Base-by-base conservation (phyloP, 2,797 vertebrate species). In the Neostethus bicornis region DNA sequence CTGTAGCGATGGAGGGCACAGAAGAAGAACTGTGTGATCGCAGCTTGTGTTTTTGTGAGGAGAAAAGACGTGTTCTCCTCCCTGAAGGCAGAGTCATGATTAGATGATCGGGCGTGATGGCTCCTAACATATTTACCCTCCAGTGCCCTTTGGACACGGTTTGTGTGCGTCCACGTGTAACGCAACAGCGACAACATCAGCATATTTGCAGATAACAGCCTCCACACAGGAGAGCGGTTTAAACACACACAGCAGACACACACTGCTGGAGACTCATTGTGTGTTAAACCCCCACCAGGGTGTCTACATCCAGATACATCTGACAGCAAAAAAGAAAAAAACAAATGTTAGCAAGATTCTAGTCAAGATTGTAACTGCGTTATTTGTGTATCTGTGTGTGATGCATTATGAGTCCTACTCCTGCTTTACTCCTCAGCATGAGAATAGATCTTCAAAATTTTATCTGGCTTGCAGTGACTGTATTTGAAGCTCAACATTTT, bases 61-160 rank as follows among this genome's bases (percentile, higher is more conserved):
- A n/a, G 34, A 8, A 17, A 43, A 58, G 52, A 39, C 41, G 8
- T 34, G 58, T 61, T 66, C 41, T 57, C 34, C 17, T 85, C 75
- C 83, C 83, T 47, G 17, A 65, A 74, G 80, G 77, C 67, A 66
- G 11, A 10, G 51, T 79, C 59, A 75, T 85, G 77, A 85, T 85
- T 72, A 80, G 72, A 83, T 83, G 77, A 85, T 88, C 77, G 66
- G 73, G 61, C 51, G 52, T 73, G 69, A 83, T 80, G 81, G 73
- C 79, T 83, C 44, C 61, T 53, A 85, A 79, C 76, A 77, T 84
- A 81, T 85, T 86, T 80, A 70, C 59, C 64, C 55, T 51, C 54
- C 31, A 17, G 65, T 73, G 50, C 35, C 66, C 68, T 67, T 63
- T 71, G 68, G 72, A 77, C 62, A 56, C 29, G 29, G 32, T 48